Base-by-base conservation (phyloP, 2,113 vertebrate genomes). In the Poicephalus meyeri region DNA sequence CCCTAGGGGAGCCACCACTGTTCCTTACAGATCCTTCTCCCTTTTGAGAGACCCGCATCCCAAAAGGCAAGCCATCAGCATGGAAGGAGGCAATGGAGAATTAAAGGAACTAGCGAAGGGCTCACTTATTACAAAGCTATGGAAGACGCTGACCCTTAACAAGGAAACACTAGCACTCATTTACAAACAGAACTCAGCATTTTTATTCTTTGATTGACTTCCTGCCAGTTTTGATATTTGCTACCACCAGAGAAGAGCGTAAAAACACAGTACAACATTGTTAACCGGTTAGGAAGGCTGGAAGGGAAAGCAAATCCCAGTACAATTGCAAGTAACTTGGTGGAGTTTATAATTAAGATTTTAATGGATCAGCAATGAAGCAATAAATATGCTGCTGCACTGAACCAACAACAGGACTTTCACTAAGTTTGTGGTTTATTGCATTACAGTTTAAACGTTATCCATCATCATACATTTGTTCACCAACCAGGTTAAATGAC, bases 161-260 rank as follows among this genome's bases (percentile, higher is more conserved):
- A 96, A 97, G 90, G 92, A 97, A 92, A 96, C 89, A 95, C 93
- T 95, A 23, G 61, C 1, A 97, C 91, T 96, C 94, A 35, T 91
- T 84, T 95, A 97, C 90, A 96, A 96, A 97, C 77, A 84, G 72
- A 96, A 95, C 88, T 96, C 90, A 93, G 88, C 72, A 84, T 88
- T 92, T 97, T 97, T 97, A 96, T 97, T 97, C 82, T 91, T 95
- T 61, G 88, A 95, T 90, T 95, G 93, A 92, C 86, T 95, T 97
- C 96, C 94, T 95, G 82, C 88, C 87, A 93, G 77, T 86, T 88
- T 91, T 35, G 69, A 88, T 88, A 72, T 81, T 91, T 91, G 90
- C 93, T 92, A 93, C 92, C 88, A 92, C 90, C 92, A 91, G 95
- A 94, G 95, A 93, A 88, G 88, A 96, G 88, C 44, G 1, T 94